Evolutionary conservation across 1,140 invertebrate genomes (phyloP).

Genomic region (Neelides sp.): DNA sequence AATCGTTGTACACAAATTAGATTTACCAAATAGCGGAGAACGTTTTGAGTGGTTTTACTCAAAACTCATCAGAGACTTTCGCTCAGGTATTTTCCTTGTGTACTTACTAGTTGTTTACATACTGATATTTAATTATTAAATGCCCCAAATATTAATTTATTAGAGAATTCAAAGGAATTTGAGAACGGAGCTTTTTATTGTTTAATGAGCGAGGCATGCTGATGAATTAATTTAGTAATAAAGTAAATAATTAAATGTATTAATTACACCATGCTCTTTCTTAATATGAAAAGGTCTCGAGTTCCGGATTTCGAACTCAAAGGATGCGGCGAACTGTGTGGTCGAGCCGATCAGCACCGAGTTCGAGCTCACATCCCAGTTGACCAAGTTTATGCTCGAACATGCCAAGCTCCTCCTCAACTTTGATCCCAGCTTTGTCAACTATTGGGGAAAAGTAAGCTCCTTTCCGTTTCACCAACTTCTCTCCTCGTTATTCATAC

Average conservation of each 20-base stretch:
- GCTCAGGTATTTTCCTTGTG: conserved; percentile 20
- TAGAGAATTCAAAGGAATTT: no score
- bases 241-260: no score
- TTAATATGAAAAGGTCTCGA: conserved; percentile 26
- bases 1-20: conserved; percentile 30
- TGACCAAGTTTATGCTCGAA: conserved; percentile 29
- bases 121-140: not conserved
- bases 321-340: conserved; percentile 26
- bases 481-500: not conserved
- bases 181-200: no score
- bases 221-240: no score
- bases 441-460: conserved; percentile 30
- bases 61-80: conserved; percentile 30
- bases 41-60: conserved; percentile 29
- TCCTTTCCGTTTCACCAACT: no score
- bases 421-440: conserved; percentile 29
- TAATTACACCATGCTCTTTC: no score
- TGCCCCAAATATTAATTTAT: no score
- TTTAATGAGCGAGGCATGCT: no score
- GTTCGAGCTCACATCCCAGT: conserved; percentile 20
- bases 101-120: not conserved
- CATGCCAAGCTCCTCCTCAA: conserved; percentile 29
- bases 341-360: conserved; percentile 29
- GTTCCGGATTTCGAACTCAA: conserved; percentile 29
- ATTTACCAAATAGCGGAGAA: conserved; percentile 27